Evolutionary conservation across 2,888 invertebrate genomes (phyloP), one percentile per base, ranked within the genome.

Genomic region (Hypsopygia costalis): DNA sequence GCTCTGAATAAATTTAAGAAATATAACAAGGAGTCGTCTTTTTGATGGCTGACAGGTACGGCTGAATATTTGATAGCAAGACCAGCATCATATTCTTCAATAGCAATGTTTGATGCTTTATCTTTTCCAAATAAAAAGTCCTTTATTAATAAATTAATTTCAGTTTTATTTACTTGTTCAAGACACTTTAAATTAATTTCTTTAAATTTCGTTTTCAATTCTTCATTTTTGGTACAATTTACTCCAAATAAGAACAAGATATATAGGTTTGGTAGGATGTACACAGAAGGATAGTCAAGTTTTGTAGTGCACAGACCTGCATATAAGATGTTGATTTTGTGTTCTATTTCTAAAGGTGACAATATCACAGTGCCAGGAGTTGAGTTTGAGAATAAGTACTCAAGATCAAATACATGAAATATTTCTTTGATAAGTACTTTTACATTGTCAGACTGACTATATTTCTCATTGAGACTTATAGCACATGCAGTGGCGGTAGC

Each of bases 401-500:
- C 56, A 56, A 58, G 65, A 45, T 73, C 58, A 52, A 88, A 74
- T 16, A 65, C 43, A 36, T 70, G 55, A 34, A 83, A 81, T 36
- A 71, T 58, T 8, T 71, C 63, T 43, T 57, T 62, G 0, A 69
- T 43, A 36, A 83, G 52, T 20, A 43, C 63, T 35, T 72, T 65
- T 11, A 89, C 69, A 36, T 63, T 46, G 46, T 81, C 77, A 38
- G 83, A 58, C 9, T 81, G 55, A 9, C 81, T 70, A 65, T 91
- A 90, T 35, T 76, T 81, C 36, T 89, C 81, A 58, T 87, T 76
- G 20, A 94, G 69, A 42, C 69, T 72, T 47, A 90, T 77, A 1
- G 91, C 79, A 66, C 92, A 93, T 21, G 88, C 77, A 12, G 90
- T 83, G 38, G 91, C 91, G 40, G 92, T 81, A 11, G 79, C 61